phyloP scores from a whole-genome alignment of 2,113 vertebrate genomes.

The Ceuthmochares aereus region DNA sequence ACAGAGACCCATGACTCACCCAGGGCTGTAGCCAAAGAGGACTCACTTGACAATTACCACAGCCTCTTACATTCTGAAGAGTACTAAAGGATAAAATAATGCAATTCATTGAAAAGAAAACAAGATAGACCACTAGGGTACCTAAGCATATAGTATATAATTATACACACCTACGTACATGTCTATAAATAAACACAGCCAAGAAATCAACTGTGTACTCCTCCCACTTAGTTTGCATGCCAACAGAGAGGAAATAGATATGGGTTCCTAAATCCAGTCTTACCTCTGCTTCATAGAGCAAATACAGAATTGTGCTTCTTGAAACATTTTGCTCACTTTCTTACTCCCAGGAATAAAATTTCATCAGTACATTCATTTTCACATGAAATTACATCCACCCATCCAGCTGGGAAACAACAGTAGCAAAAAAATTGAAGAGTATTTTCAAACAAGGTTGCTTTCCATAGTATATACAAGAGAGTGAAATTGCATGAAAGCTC shows the following conservation, averaged over 20 bases:
- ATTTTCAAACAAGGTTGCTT: background rate
- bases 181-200: background rate
- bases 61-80: background rate
- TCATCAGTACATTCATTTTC: background rate
- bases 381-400: background rate
- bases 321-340: background rate
- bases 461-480: accelerated
- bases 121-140: background rate
- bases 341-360: accelerated
- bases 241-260: background rate
- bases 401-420: background rate
- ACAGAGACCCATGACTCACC: background rate
- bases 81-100: background rate
- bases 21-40: background rate
- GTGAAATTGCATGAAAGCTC: accelerated
- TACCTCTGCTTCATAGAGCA: background rate
- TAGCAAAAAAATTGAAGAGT: background rate
- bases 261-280: background rate
- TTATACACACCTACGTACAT: accelerated
- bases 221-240: accelerated
- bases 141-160: background rate
- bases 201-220: accelerated
- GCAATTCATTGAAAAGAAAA: too few relatives aligned
- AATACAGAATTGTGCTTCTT: background rate
- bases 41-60: background rate